Evolutionary conservation across 2,797 vertebrate species (phyloP).

Genomic region (Chrysocyon brachyurus): DNA sequence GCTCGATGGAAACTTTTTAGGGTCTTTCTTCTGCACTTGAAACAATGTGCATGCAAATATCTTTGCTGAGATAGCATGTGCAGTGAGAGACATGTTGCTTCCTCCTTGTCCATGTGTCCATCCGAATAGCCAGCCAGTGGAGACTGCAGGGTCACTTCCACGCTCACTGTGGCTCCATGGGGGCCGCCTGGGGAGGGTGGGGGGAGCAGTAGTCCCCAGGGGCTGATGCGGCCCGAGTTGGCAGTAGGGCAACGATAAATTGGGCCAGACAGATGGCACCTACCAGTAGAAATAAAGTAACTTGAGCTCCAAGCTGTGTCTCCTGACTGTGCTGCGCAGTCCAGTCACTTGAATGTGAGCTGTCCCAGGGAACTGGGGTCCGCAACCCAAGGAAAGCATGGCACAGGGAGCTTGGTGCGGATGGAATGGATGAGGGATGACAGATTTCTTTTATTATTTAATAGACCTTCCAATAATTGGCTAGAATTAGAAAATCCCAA

Average conservation of each 20-base stretch:
- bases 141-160: not conserved
- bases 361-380: not conserved
- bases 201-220: not conserved
- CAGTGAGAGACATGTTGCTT: not conserved
- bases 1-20: not conserved
- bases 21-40: not conserved
- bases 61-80: not conserved
- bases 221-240: not conserved
- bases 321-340: not conserved
- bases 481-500: conserved; percentile 12
- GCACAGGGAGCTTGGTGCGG: not conserved
- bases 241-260: not conserved
- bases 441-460: conserved; percentile 4
- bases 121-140: not conserved
- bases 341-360: not conserved
- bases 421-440: not conserved
- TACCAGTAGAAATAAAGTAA: not conserved
- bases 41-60: not conserved
- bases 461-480: not conserved
- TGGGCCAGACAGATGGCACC: not conserved
- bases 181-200: not conserved
- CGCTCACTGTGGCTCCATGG: not conserved
- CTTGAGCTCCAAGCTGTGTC: not conserved
- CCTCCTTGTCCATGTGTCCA: not conserved
- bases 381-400: not conserved